phyloP scores from a whole-genome alignment of 2,888 invertebrate genomes.

The Spisula subtruncata region DNA sequence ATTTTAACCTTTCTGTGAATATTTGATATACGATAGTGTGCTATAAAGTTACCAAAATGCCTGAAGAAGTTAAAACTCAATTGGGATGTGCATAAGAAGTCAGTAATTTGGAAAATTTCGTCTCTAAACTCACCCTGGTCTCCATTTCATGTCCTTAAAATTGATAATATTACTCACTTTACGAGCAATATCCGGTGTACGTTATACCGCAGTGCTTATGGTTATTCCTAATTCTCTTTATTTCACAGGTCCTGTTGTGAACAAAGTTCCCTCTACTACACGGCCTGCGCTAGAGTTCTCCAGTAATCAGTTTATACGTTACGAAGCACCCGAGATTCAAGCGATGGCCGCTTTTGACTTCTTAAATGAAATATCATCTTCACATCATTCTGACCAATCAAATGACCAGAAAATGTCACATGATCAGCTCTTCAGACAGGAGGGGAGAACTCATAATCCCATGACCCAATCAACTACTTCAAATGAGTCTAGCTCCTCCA shows the following conservation, averaged over 20 bases:
- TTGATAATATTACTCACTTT: no score
- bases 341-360: slow-evolving; percentile 83
- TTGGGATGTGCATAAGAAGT: no score
- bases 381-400: slow-evolving; percentile 61
- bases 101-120: no score
- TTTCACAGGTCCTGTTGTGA: slow-evolving; percentile 68
- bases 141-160: no score
- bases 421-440: slow-evolving; percentile 51
- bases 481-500: slow-evolving; percentile 61
- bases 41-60: no score
- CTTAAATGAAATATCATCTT: slow-evolving; percentile 77
- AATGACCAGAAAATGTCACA: slow-evolving; percentile 55
- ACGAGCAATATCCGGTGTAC: no score
- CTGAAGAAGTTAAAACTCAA: no score
- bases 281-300: slow-evolving; percentile 76
- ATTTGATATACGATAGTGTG: no score
- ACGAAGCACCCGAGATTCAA: slow-evolving; percentile 79
- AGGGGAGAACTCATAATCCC: slow-evolving; percentile 43
- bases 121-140: no score
- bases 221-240: not conserved
- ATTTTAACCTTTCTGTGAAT: no score
- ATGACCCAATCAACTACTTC: slow-evolving; percentile 67
- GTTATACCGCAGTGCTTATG: no score
- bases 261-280: not conserved
- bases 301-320: slow-evolving; percentile 75